Conservation (phyloP, 2,113 vertebrate genomes). For the Apteryx mantelli region DNA sequence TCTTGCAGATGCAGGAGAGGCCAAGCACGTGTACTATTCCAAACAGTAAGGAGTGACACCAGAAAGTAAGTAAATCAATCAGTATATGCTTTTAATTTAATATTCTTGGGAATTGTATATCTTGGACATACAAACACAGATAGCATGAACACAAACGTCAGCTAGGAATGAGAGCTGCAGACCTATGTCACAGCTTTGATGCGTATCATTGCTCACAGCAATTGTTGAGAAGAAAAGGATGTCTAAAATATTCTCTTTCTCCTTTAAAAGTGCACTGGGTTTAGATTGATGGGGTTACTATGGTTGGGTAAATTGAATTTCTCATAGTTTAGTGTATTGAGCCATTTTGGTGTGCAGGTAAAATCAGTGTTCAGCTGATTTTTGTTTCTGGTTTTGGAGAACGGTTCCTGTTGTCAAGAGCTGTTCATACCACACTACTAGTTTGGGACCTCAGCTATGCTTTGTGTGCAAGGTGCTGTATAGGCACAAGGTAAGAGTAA, state of each 20-base stretch:
- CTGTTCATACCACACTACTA: not conserved
- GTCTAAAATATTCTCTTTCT: not conserved
- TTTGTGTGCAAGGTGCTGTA: not conserved
- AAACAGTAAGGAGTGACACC: not conserved
- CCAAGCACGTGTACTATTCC: not conserved
- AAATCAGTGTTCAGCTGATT: not conserved
- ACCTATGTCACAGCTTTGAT: not conserved
- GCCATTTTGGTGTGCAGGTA: not conserved
- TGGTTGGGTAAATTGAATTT: not conserved
- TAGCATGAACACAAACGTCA: not conserved
- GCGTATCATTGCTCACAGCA: not conserved
- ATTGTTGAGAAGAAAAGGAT: not conserved
- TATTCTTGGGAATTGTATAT: not conserved
- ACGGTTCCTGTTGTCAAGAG: not conserved
- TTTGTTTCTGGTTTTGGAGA: not conserved
- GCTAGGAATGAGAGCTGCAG: not conserved
- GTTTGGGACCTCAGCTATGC: not conserved
- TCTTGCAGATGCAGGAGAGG: not conserved
- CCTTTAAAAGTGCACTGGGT: not conserved
- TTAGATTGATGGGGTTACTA: not conserved
- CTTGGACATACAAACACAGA: not conserved
- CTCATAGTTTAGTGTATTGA: not conserved
- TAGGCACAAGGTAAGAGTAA: not conserved
- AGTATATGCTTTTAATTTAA: not conserved
- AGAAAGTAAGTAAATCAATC: not conserved